These are phyloP conservation scores for Rugalucina vietnamica DNA, from an alignment of 2,888 invertebrate species.

Conservation along the genomic window DNA sequence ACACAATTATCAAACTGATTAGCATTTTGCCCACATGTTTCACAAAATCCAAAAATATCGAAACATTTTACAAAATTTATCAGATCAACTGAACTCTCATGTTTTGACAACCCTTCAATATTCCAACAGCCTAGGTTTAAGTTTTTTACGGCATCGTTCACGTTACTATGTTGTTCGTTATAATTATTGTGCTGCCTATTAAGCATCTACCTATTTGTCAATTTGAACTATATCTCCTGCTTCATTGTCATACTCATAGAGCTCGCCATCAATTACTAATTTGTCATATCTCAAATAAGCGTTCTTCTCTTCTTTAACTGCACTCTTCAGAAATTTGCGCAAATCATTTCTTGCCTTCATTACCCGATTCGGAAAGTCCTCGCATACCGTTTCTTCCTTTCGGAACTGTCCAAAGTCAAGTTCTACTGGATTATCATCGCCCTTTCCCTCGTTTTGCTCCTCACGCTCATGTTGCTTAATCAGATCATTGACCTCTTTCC, in stretches of 20 bases:
- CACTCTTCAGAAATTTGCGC: neutral
- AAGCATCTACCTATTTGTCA: neutral
- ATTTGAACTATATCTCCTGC: neutral
- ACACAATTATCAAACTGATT: neutral
- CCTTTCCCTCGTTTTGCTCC: neutral
- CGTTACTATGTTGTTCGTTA: neutral
- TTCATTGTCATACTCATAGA: neutral
- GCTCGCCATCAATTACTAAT: neutral
- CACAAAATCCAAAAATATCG: slow-evolving; percentile 3
- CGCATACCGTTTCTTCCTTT: neutral
- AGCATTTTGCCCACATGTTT: neutral
- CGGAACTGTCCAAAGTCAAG: no score
- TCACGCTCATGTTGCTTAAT: neutral
- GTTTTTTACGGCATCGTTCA: neutral
- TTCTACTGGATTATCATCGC: neutral
- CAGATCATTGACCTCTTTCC: neutral
- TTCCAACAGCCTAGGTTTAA: neutral
- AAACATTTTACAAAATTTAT: neutral
- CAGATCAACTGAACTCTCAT: neutral
- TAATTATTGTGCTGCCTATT: no score
- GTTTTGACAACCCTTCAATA: neutral
- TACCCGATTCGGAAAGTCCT: neutral
- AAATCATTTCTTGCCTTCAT: neutral
- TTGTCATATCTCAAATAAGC: neutral
- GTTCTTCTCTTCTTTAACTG: neutral